phyloP scores from a whole-genome alignment of 2,797 vertebrate species.

The Xenops minutus region DNA sequence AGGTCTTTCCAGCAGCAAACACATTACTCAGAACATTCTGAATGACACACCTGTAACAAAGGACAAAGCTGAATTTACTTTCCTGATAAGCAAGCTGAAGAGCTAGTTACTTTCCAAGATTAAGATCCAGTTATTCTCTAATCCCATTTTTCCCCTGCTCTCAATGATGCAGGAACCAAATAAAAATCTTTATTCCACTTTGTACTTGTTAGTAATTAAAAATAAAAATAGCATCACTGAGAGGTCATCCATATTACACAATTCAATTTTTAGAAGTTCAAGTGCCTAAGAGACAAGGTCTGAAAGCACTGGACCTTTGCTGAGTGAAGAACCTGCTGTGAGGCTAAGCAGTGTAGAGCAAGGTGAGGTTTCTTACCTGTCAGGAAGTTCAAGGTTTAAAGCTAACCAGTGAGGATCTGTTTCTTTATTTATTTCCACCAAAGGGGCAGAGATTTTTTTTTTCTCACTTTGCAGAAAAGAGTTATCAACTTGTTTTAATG shows the following conservation, averaged over 20 bases:
- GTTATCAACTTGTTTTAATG: not conserved
- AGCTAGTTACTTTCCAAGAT: not conserved
- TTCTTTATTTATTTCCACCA: not conserved
- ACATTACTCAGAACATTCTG: not conserved
- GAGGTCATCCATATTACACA: not conserved
- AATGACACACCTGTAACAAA: slow-evolving; percentile 25
- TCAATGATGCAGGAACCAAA: not conserved
- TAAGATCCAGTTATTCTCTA: slow-evolving; percentile 13
- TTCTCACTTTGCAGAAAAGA: not conserved
- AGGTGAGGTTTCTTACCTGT: not conserved
- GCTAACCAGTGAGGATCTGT: not conserved
- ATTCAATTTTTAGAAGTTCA: not conserved
- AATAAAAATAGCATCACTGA: not conserved
- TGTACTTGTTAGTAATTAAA: not conserved
- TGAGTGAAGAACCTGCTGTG: not conserved
- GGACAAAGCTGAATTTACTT: slow-evolving; percentile 12
- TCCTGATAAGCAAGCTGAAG: slow-evolving; percentile 26
- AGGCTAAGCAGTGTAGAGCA: not conserved
- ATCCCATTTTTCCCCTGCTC: not conserved
- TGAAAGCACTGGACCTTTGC: not conserved
- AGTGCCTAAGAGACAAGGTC: not conserved
- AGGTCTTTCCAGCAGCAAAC: slow-evolving; percentile 28
- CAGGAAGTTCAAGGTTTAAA: not conserved
- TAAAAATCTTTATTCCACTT: not conserved
- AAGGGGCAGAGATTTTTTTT: not conserved